Percentiles rank a stretch among this genome's conserved stretches.
phyloP scores from a whole-genome alignment of 2,113 vertebrate genomes.

The Serinus canaria region DNA sequence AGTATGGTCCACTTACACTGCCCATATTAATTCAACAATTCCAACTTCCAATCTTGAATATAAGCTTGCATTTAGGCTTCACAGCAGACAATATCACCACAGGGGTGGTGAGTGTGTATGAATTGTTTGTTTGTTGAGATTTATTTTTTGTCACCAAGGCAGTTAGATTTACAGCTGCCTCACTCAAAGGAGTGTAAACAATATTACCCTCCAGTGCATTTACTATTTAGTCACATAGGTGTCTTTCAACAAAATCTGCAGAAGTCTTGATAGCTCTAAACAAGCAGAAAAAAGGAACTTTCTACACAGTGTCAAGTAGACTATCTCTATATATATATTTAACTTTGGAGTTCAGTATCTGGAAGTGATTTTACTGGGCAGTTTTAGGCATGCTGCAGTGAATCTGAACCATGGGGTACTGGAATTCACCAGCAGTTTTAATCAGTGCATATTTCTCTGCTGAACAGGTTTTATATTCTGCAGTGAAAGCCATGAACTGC shows the following conservation, averaged over 20 bases:
- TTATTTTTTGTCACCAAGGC: not conserved
- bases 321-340: not conserved
- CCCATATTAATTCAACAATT: not conserved
- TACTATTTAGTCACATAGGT: not conserved
- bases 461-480: not conserved
- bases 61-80: not conserved
- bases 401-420: not conserved
- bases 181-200: not conserved
- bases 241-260: not conserved
- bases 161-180: not conserved
- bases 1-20: not conserved
- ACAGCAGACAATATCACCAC: not conserved
- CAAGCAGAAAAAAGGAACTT: not conserved
- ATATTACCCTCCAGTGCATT: not conserved
- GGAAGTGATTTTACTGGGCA: not conserved
- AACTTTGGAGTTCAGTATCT: not conserved
- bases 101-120: not conserved
- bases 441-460: not conserved
- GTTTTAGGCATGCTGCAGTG: not conserved
- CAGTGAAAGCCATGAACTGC: not conserved
- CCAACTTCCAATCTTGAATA: not conserved
- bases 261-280: not conserved
- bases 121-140: not conserved
- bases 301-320: not conserved
- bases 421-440: not conserved